A percentile compares a stretch with the other conserved stretches of the same genome.
These are phyloP conservation scores for Macrosiphum euphorbiae DNA, from an alignment of 2,888 invertebrate species.

Conservation along the genomic window DNA sequence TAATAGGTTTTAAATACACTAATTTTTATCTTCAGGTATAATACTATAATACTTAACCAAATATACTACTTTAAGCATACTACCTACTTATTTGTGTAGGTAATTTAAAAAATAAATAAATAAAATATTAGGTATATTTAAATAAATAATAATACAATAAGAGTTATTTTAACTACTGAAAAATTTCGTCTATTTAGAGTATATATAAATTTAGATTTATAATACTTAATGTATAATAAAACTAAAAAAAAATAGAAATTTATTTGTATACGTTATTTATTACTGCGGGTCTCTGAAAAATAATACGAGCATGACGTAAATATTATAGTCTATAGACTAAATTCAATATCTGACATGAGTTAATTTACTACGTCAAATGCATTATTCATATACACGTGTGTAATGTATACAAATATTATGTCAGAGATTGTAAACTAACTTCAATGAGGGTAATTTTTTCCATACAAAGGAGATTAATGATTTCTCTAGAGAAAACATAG, in stretches of 20 bases:
- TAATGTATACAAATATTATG: constrained; percentile 41
- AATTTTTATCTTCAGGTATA: not conserved
- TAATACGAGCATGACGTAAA: not conserved
- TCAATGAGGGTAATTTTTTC: constrained; percentile 17
- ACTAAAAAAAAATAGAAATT: not conserved
- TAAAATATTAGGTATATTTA: not conserved
- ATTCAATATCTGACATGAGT: constrained; percentile 8
- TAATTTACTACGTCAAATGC: constrained; percentile 36
- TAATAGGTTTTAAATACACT: not conserved
- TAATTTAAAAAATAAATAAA: not conserved
- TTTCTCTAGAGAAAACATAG: constrained; percentile 42
- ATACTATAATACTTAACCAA: too few relatives aligned
- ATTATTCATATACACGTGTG: constrained; percentile 40
- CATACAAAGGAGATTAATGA: constrained; percentile 32
- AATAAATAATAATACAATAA: not conserved
- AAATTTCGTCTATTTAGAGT: not conserved
- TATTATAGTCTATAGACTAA: not conserved
- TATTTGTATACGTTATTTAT: not conserved
- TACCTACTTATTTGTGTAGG: not conserved
- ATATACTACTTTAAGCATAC: not conserved
- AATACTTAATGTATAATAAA: not conserved
- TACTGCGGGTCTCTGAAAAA: not conserved
- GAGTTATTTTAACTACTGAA: too few relatives aligned
- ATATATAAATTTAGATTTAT: not conserved
- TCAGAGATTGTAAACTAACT: constrained; percentile 37